Evolutionary conservation across 1,140 invertebrate genomes (phyloP).

Genomic region (Chlorops oryzae): DNA sequence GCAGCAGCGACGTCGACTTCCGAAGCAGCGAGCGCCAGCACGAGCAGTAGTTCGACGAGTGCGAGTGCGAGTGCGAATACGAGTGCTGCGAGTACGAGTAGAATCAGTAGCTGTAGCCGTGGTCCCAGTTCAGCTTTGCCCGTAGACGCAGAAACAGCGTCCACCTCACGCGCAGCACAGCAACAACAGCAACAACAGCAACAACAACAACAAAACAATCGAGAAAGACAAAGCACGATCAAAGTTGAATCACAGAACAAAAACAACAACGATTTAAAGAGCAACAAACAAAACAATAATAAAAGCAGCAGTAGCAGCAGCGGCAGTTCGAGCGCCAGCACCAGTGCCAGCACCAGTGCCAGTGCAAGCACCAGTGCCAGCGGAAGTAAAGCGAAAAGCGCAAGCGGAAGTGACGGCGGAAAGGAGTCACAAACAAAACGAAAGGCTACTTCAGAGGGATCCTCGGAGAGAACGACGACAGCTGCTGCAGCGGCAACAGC

Average conservation of each 20-base stretch:
- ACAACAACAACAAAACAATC: constrained; percentile 14
- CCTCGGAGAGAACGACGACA: background rate
- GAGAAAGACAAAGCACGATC: constrained; percentile 7
- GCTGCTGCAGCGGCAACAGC: background rate
- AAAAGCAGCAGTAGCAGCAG: constrained; percentile 7
- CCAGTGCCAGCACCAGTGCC: background rate
- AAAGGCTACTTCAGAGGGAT: too few relatives aligned
- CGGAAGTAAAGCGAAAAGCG: too few relatives aligned
- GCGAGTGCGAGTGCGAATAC: constrained; percentile 33
- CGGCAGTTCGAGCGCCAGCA: constrained; percentile 9
- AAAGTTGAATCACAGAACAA: constrained; percentile 10
- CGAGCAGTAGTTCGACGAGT: constrained; percentile 19
- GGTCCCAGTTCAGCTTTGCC: constrained; percentile 14
- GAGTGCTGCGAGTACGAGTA: constrained; percentile 29
- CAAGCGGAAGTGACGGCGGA: too few relatives aligned
- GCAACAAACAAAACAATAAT: constrained; percentile 7
- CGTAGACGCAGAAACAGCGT: constrained; percentile 18
- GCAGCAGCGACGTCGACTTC: constrained; percentile 10
- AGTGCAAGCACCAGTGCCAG: constrained; percentile 5
- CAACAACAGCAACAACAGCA: constrained; percentile 12
- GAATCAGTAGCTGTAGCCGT: constrained; percentile 9
- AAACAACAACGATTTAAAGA: constrained; percentile 4
- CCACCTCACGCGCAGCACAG: constrained; percentile 15
- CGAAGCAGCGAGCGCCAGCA: constrained; percentile 13
- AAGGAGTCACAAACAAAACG: too few relatives aligned